phyloP scores from a whole-genome alignment of 2,113 vertebrate genomes.

The Urocitellus parryii region DNA sequence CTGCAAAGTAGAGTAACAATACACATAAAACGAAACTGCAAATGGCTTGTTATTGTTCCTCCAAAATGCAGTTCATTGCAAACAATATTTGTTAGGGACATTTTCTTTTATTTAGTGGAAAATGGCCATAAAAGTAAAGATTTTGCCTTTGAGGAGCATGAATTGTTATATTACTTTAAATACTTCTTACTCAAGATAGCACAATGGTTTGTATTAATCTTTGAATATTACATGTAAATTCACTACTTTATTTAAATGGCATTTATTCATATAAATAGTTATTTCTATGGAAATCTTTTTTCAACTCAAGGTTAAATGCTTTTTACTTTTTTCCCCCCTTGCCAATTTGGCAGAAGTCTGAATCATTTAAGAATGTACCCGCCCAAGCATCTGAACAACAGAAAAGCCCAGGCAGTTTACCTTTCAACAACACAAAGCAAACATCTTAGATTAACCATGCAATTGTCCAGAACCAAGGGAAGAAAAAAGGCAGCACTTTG shows the following conservation, averaged over 20 bases:
- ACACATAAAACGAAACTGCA: conserved; percentile 76
- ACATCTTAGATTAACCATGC: not conserved
- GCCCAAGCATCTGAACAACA: not conserved
- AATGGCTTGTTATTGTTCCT: conserved; percentile 71
- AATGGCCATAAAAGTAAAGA: conserved; percentile 66
- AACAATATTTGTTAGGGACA: conserved; percentile 62
- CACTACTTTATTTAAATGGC: conserved; percentile 41
- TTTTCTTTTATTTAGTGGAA: conserved; percentile 72
- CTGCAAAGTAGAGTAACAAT: conserved; percentile 67
- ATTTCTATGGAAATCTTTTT: conserved; percentile 14
- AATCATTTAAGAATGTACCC: conserved; percentile 12
- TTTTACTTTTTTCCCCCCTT: conserved; percentile 32
- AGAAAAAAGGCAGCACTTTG: not conserved
- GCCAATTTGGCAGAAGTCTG: not conserved
- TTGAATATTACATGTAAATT: conserved; percentile 49
- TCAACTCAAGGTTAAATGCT: conserved; percentile 12
- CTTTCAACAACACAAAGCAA: not conserved
- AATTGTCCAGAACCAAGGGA: not conserved
- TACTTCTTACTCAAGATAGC: conserved; percentile 22
- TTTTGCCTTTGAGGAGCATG: conserved; percentile 69
- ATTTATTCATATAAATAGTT: conserved; percentile 24
- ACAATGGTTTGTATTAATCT: conserved; percentile 53
- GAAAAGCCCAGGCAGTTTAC: not conserved
- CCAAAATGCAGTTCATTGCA: conserved; percentile 71
- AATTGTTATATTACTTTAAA: conserved; percentile 67